Percentiles rank a stretch among this genome's conserved stretches.
Conservation (phyloP, 1,140 invertebrate species). For the Drosophila lacertosa region DNA sequence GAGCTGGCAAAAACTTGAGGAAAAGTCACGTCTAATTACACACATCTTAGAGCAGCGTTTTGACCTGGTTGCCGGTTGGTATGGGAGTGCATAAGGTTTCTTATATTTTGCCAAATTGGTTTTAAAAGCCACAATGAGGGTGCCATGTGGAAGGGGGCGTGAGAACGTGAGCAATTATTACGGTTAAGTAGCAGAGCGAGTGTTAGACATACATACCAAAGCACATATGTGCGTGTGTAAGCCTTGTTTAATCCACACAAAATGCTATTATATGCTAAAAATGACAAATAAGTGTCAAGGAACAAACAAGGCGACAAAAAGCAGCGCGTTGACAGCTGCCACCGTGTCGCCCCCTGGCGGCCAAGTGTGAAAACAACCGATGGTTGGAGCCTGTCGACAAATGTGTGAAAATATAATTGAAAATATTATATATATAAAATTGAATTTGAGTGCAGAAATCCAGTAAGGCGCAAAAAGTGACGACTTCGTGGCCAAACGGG, state of each 20-base stretch:
- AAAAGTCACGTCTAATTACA: conserved; percentile 82
- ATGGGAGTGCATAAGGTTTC: conserved; percentile 29
- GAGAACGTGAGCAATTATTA: conserved; percentile 77
- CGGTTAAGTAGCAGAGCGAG: conserved; percentile 52
- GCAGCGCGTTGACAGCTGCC: conserved; percentile 21
- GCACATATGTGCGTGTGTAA: background rate
- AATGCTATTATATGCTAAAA: conserved; percentile 63
- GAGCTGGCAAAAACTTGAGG: conserved; percentile 63
- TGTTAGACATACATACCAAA: conserved; percentile 2
- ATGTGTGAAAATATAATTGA: no score
- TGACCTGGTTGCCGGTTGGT: conserved; percentile 64
- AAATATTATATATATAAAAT: no score
- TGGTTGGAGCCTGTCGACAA: no score
- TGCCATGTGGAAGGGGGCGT: conserved; percentile 42
- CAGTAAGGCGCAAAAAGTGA: conserved; percentile 30
- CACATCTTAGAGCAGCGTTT: conserved; percentile 73
- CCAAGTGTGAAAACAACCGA: background rate
- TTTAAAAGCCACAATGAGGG: conserved; percentile 73
- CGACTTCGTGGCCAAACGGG: background rate
- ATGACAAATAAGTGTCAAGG: conserved; percentile 67
- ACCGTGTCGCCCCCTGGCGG: conserved; percentile 22
- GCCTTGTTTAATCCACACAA: conserved; percentile 42
- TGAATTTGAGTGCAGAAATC: conserved; percentile 43
- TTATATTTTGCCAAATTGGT: conserved; percentile 69
- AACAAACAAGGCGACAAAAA: conserved; percentile 45